These are phyloP conservation scores for Eleginops maclovinus DNA, from an alignment of 2,113 vertebrate species.

Conservation along the genomic window DNA sequence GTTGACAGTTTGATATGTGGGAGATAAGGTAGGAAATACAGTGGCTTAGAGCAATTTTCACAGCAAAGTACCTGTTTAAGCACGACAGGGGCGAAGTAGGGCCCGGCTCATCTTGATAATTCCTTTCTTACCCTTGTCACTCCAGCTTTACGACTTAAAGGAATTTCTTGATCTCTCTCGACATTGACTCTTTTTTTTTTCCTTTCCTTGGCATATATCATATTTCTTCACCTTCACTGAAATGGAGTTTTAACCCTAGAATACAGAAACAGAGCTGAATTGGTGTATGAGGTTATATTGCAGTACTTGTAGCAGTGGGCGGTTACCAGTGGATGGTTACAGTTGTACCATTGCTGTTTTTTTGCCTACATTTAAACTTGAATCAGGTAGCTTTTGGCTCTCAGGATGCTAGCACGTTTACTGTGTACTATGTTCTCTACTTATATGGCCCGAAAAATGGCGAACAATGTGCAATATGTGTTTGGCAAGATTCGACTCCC, in stretches of 20 bases:
- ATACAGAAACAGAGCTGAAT: background rate
- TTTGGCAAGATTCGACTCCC: background rate
- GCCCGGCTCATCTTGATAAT: slow-evolving; percentile 66
- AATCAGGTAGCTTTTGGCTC: background rate
- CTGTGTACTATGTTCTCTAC: background rate
- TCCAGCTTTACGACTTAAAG: slow-evolving; percentile 63
- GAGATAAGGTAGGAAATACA: slow-evolving; percentile 65
- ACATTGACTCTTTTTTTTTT: slow-evolving; percentile 60
- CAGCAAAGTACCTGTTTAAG: slow-evolving; percentile 66
- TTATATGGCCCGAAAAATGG: background rate
- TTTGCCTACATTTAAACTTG: background rate
- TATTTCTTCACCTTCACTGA: slow-evolving; percentile 44
- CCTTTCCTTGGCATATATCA: slow-evolving; percentile 37
- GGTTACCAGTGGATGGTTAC: background rate
- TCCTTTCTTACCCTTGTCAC: slow-evolving; percentile 68
- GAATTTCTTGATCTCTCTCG: slow-evolving; percentile 65
- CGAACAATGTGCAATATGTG: background rate
- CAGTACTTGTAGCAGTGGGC: background rate
- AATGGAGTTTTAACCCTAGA: slow-evolving; percentile 23
- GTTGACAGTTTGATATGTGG: slow-evolving; percentile 68
- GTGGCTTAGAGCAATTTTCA: slow-evolving; percentile 64
- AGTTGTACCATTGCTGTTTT: background rate
- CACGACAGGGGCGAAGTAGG: slow-evolving; percentile 52
- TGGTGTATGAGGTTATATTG: background rate
- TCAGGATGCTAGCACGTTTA: background rate